Evolutionary conservation across 2,797 vertebrate genomes (phyloP).

Genomic region (Crocodylus rhombifer): DNA sequence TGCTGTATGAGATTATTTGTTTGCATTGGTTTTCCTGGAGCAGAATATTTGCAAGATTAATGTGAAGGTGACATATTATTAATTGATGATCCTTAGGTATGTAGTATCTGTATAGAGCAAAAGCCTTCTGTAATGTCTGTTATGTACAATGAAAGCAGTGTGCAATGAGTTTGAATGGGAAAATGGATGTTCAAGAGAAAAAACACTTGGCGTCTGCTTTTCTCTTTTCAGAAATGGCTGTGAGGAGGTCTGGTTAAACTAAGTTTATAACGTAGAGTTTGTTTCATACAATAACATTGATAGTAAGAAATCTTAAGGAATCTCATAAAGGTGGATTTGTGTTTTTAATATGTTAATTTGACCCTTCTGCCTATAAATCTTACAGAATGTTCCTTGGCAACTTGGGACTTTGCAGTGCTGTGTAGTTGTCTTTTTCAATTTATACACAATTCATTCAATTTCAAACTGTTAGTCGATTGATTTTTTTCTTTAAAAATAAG

Average conservation of each 20-base stretch:
- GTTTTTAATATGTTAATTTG: conserved; percentile 42
- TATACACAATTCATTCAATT: not conserved
- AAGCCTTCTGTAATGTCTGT: conserved; percentile 53
- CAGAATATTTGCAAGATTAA: conserved; percentile 60
- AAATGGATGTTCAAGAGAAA: conserved; percentile 63
- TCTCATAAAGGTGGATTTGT: conserved; percentile 55
- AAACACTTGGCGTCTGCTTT: conserved; percentile 41
- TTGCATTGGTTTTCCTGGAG: conserved; percentile 52
- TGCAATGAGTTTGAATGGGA: conserved; percentile 43
- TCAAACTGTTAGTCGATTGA: not conserved
- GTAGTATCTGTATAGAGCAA: conserved; percentile 7
- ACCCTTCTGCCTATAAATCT: conserved; percentile 30
- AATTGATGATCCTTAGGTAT: conserved; percentile 44
- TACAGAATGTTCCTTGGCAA: not conserved
- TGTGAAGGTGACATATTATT: conserved; percentile 37
- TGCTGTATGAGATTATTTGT: conserved; percentile 41
- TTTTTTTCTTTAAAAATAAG: not conserved
- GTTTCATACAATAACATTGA: conserved; percentile 52
- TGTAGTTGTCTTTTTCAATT: not conserved
- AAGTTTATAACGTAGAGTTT: conserved; percentile 51
- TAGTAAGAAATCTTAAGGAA: conserved; percentile 26
- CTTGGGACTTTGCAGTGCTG: not conserved
- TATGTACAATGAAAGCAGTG: conserved; percentile 32
- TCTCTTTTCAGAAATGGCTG: conserved; percentile 47
- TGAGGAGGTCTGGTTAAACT: conserved; percentile 51